A percentile compares a stretch with the other conserved stretches of the same genome.
Evolutionary conservation across 2,797 vertebrate species (phyloP).

Genomic region (Platalea minor): DNA sequence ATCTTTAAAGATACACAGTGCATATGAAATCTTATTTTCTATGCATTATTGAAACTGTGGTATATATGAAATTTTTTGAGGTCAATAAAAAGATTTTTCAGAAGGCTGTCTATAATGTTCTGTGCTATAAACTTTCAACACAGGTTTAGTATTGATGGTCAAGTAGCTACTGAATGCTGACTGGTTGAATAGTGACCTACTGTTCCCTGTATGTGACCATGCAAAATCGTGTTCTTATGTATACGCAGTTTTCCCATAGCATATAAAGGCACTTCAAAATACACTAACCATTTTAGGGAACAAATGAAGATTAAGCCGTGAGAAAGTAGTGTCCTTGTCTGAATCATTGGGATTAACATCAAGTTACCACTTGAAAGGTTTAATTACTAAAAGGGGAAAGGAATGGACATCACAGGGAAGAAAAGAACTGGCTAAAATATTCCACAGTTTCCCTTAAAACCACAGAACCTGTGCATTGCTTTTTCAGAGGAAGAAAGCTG

Average conservation of each 20-base stretch:
- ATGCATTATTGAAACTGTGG: neutral
- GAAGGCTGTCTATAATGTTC: neutral
- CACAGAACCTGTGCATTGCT: neutral
- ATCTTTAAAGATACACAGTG: neutral
- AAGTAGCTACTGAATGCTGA: neutral
- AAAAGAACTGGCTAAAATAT: neutral
- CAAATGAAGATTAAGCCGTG: neutral
- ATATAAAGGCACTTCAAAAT: neutral
- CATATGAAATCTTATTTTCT: neutral
- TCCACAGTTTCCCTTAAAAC: neutral
- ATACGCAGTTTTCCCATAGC: neutral
- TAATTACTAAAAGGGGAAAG: neutral
- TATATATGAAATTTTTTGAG: neutral
- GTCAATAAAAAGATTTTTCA: neutral
- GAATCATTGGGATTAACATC: neutral
- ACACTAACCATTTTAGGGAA: neutral
- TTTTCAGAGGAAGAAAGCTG: neutral
- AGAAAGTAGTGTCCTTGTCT: neutral
- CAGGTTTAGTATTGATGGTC: neutral
- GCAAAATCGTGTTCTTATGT: neutral
- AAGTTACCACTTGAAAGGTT: neutral
- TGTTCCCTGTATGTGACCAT: fast-evolving
- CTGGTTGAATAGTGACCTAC: neutral
- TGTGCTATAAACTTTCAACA: neutral
- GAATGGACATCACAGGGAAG: neutral